Conservation (phyloP, 2,113 vertebrate species). For the Nycticebus coucang region DNA sequence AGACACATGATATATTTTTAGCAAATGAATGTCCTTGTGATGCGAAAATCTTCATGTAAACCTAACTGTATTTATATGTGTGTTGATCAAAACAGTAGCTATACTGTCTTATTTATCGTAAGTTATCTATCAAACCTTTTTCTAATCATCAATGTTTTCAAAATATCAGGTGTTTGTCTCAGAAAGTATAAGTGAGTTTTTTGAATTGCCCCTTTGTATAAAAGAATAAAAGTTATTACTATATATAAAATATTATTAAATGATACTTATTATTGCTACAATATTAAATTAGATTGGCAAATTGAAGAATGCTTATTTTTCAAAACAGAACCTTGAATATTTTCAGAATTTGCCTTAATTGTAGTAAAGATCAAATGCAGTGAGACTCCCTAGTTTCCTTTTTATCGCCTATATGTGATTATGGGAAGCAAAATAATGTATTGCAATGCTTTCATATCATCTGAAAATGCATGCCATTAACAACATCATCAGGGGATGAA, state of each 20-base stretch:
- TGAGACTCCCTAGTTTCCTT: neutral
- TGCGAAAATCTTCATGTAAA: neutral
- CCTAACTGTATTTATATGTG: neutral
- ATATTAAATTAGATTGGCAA: neutral
- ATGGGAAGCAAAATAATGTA: neutral
- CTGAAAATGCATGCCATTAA: neutral
- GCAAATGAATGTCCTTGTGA: neutral
- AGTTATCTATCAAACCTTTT: neutral
- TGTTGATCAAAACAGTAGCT: neutral
- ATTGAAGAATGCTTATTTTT: slow-evolving; percentile 9
- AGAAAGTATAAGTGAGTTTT: neutral
- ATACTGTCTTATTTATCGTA: neutral
- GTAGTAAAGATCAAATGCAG: neutral
- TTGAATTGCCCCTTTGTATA: neutral
- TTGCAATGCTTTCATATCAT: neutral
- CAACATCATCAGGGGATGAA: neutral
- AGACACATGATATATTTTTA: neutral
- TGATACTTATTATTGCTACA: neutral
- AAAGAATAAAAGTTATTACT: neutral
- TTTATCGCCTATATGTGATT: neutral
- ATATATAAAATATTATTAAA: neutral
- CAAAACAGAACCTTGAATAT: neutral
- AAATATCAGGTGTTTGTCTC: slow-evolving; percentile 13
- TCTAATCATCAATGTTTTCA: neutral
- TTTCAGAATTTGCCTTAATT: slow-evolving; percentile 46